Conservation (phyloP, 2,113 vertebrate species). For the Agapornis roseicollis region DNA sequence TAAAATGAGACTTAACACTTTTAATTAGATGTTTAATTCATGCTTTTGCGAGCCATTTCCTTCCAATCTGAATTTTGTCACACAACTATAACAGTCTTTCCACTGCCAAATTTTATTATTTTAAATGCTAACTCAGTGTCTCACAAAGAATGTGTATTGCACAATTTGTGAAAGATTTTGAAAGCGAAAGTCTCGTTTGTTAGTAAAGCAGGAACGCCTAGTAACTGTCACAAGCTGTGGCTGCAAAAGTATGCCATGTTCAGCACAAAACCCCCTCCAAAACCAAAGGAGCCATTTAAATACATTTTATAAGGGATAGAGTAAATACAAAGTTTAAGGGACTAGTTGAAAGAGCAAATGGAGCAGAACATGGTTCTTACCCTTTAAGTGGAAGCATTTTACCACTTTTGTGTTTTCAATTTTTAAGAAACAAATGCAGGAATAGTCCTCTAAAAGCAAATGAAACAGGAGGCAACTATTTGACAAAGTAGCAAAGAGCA, state of each 20-base stretch:
- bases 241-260: not conserved
- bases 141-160: slow-evolving; percentile 16
- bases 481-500: not conserved
- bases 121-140: slow-evolving; percentile 28
- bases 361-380: not conserved
- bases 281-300: slow-evolving; percentile 2
- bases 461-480: not conserved
- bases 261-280: not conserved
- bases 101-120: not conserved
- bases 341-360: not conserved
- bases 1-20: slow-evolving; percentile 63
- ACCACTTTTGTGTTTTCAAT: not conserved
- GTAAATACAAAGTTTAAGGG: not conserved
- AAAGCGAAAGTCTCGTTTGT: slow-evolving; percentile 52
- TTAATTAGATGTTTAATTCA: slow-evolving; percentile 72
- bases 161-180: slow-evolving; percentile 47
- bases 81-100: slow-evolving; percentile 48
- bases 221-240: slow-evolving; percentile 28
- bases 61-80: slow-evolving; percentile 61
- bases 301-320: not conserved
- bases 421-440: not conserved
- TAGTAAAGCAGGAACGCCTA: not conserved
- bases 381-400: not conserved
- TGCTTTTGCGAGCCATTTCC: slow-evolving; percentile 59
- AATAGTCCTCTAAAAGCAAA: not conserved